Evolutionary conservation across 64 coral and sea anemone genomes (phyloP).

Genomic region (Montipora cactus): DNA sequence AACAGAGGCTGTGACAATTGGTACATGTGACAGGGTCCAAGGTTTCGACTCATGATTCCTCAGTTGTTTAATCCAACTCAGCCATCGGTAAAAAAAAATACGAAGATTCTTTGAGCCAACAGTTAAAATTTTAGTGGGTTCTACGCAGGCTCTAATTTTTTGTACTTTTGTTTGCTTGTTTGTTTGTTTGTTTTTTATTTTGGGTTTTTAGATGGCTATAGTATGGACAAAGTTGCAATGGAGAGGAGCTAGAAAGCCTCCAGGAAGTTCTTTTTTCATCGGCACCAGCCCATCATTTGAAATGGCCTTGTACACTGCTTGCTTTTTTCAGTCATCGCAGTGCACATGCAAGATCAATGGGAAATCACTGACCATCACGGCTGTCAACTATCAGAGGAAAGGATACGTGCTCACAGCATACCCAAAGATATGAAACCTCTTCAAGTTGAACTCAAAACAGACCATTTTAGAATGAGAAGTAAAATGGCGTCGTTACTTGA

Average conservation of each 20-base stretch:
- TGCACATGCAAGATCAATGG: conserved; percentile 29
- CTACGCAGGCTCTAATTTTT: too few species aligned
- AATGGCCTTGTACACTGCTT: conserved; percentile 28
- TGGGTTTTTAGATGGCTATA: not conserved
- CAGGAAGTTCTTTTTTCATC: conserved; percentile 17
- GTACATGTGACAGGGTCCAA: too few species aligned
- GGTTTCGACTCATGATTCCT: too few species aligned
- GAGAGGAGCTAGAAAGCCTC: not conserved
- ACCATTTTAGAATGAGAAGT: not conserved
- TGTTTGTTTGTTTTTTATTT: not conserved
- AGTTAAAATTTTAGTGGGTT: too few species aligned
- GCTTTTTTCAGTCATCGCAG: not conserved
- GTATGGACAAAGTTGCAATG: conserved; percentile 14
- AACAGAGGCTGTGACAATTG: too few species aligned
- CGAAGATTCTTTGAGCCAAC: too few species aligned
- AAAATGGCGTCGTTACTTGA: not conserved
- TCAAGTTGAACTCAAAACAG: not conserved
- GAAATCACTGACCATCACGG: not conserved
- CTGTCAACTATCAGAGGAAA: conserved; percentile 7
- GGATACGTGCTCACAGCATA: conserved; percentile 24
- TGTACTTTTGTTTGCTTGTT: not conserved
- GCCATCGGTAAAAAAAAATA: too few species aligned
- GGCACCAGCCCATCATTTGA: conserved; percentile 37
- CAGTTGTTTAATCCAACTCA: too few species aligned
- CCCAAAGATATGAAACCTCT: not conserved